These are phyloP conservation scores for Folsomia manolachei DNA, from an alignment of 2,888 invertebrate species.

Conservation along the genomic window DNA sequence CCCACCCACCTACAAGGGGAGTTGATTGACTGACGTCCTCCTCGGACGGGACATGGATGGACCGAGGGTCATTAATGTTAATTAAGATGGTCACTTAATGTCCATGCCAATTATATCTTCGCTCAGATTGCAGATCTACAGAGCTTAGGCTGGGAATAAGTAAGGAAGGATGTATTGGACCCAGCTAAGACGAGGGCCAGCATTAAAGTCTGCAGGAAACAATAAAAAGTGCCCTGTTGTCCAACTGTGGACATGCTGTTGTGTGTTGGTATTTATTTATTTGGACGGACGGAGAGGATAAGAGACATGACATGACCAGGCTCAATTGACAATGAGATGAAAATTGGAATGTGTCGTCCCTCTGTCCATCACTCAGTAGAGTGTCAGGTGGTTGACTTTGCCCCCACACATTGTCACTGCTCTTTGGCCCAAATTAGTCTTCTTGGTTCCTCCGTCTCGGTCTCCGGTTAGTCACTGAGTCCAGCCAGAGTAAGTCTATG, in stretches of 20 bases:
- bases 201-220: no score
- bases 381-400: no score
- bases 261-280: slow-evolving; percentile 1
- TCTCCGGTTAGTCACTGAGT: background rate
- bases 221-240: no score
- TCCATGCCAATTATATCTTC: no score
- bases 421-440: background rate
- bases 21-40: background rate
- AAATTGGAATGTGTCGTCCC: slow-evolving; percentile 23
- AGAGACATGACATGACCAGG: background rate
- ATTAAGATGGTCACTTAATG: slow-evolving; percentile 8
- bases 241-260: background rate
- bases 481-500: no score
- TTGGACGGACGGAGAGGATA: background rate
- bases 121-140: background rate
- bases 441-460: background rate
- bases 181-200: no score
- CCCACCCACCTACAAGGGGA: no score
- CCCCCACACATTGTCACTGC: background rate
- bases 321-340: slow-evolving; percentile 15
- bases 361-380: no score
- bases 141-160: background rate
- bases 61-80: slow-evolving; percentile 16
- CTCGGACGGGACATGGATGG: background rate
- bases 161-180: background rate